Percentiles rank a stretch among this genome's conserved stretches.
Evolutionary conservation across 2,888 invertebrate species (phyloP).

Genomic region (Colletes collaris): DNA sequence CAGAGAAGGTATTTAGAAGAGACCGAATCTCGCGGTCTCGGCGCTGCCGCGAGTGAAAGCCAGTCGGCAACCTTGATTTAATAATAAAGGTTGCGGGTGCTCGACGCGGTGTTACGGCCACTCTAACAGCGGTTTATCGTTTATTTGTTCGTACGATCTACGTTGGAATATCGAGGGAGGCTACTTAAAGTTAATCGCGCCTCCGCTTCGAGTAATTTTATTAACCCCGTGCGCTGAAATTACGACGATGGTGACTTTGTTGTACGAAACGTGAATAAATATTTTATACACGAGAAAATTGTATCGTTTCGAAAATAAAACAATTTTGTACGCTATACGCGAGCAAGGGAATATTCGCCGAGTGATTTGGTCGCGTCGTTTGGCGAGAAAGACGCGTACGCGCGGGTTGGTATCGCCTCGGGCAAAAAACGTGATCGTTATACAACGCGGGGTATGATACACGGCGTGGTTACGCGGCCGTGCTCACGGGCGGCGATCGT

Average conservation of each 20-base stretch:
- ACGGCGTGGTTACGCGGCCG: slow-evolving; percentile 45
- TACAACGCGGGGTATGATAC: slow-evolving; percentile 51
- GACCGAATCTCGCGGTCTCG: slow-evolving; percentile 53
- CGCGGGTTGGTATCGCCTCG: slow-evolving; percentile 3
- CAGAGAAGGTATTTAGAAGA: slow-evolving; percentile 11
- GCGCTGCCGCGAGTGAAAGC: slow-evolving; percentile 74
- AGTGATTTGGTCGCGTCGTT: slow-evolving; percentile 1
- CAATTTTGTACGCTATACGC: too few relatives aligned
- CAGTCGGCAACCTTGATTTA: slow-evolving; percentile 78
- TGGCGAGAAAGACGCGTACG: too few relatives aligned
- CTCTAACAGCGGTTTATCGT: slow-evolving; percentile 28
- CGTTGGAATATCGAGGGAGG: background rate
- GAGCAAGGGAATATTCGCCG: background rate
- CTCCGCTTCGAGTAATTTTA: too few relatives aligned
- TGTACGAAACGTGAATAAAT: too few relatives aligned
- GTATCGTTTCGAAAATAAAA: too few relatives aligned
- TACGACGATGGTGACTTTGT: background rate
- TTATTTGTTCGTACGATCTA: background rate
- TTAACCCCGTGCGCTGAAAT: too few relatives aligned
- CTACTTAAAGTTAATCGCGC: too few relatives aligned
- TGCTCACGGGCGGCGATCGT: slow-evolving; percentile 43
- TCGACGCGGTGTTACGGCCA: slow-evolving; percentile 52
- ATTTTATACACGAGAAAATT: too few relatives aligned
- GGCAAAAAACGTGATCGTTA: slow-evolving; percentile 63
- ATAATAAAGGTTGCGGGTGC: slow-evolving; percentile 77